Evolutionary conservation across 2,888 invertebrate genomes (phyloP).

Genomic region (Prenolepis imparis): DNA sequence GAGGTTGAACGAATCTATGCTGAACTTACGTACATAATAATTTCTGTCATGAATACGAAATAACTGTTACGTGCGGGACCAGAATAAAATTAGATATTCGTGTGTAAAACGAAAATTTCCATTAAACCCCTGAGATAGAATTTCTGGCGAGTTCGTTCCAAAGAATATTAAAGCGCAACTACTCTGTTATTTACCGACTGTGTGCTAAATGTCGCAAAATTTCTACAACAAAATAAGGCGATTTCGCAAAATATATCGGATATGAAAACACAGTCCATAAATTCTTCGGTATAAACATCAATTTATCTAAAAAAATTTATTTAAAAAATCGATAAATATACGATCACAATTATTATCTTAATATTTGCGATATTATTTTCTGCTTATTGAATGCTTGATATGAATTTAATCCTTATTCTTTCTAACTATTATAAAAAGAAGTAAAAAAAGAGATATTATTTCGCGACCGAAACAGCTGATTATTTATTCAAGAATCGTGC

Average conservation of each 20-base stretch:
- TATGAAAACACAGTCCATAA: slow-evolving; percentile 3
- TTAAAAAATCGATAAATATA: slow-evolving; percentile 19
- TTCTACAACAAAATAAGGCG: slow-evolving; percentile 15
- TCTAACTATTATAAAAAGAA: background rate
- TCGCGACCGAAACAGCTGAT: background rate
- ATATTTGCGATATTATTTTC: background rate
- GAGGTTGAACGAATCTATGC: background rate
- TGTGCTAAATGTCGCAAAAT: slow-evolving; percentile 20
- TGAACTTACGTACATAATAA: slow-evolving; percentile 29
- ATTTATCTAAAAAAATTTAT: slow-evolving; percentile 32
- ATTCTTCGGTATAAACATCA: background rate
- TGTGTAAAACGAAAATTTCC: slow-evolving; percentile 30
- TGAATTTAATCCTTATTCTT: background rate
- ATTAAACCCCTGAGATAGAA: slow-evolving; percentile 26
- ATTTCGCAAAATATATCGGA: background rate
- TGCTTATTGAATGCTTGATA: background rate
- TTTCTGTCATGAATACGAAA: slow-evolving; percentile 37
- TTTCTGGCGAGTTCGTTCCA: background rate
- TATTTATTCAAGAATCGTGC: background rate
- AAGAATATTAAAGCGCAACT: slow-evolving; percentile 38
- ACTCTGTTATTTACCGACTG: slow-evolving; percentile 5
- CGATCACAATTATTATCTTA: slow-evolving; percentile 11
- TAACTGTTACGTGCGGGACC: background rate
- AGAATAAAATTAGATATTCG: slow-evolving; percentile 27
- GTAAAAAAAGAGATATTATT: background rate